A percentile compares a stretch with the other conserved stretches of the same genome.
phyloP scores from a whole-genome alignment of 2,797 vertebrate species.

The Microtus californicus region DNA sequence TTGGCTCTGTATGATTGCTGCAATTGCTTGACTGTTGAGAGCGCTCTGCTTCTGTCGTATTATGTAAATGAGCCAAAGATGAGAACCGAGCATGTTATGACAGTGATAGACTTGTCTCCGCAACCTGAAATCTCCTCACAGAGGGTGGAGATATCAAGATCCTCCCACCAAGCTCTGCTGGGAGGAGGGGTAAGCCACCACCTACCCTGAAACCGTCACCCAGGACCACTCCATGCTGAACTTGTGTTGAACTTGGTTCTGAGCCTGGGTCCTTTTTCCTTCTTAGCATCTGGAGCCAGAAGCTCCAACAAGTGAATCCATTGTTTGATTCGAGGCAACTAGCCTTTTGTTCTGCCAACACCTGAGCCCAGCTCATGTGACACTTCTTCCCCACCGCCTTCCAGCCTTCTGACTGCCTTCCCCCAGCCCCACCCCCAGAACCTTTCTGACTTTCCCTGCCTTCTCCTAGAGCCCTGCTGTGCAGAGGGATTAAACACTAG shows the following conservation, averaged over 20 bases:
- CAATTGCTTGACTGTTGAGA: constrained; percentile 17
- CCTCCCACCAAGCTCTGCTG: neutral
- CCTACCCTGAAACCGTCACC: neutral
- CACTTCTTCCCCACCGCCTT: neutral
- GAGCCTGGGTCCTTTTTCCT: neutral
- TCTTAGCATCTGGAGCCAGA: constrained; percentile 15
- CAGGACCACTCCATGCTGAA: neutral
- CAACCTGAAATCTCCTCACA: neutral
- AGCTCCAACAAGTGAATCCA: constrained; percentile 11
- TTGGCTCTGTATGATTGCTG: neutral
- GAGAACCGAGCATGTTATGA: neutral
- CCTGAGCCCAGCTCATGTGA: neutral
- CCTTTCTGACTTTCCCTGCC: neutral
- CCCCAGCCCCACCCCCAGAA: neutral
- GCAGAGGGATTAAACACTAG: neutral
- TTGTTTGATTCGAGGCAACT: neutral
- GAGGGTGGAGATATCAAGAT: neutral
- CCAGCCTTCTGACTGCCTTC: neutral
- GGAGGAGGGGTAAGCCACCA: neutral
- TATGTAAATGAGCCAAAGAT: constrained; percentile 33
- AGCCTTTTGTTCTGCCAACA: constrained; percentile 34
- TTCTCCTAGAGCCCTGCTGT: neutral
- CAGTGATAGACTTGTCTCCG: neutral
- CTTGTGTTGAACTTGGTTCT: neutral
- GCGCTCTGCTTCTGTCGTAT: neutral